A percentile compares a stretch with the other conserved stretches of the same genome.
Evolutionary conservation across 2,797 vertebrate genomes (phyloP).

Genomic region (Columba guinea): DNA sequence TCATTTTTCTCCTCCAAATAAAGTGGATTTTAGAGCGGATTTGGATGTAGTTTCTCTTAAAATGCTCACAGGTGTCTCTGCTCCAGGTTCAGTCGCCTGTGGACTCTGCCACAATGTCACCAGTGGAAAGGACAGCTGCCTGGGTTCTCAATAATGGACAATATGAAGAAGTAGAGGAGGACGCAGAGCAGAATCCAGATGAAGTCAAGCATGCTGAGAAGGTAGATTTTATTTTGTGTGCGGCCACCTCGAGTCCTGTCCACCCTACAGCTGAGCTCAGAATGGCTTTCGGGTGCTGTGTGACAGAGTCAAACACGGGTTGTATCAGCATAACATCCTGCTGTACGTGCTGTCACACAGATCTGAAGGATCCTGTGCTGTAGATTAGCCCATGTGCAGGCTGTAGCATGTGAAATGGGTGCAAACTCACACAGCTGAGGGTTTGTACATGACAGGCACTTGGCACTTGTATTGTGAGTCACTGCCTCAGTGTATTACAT

Average conservation of each 20-base stretch:
- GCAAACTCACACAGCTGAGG: not conserved
- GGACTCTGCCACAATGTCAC: constrained; percentile 91
- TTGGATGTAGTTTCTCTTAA: not conserved
- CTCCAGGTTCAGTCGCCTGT: constrained; percentile 86
- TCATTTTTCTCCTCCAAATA: not conserved
- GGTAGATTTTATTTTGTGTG: constrained; percentile 72
- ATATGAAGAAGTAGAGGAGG: constrained; percentile 87
- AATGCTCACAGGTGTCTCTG: constrained; percentile 30
- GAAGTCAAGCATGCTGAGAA: constrained; percentile 87
- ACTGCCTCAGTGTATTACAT: not conserved
- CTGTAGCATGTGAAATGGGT: not conserved
- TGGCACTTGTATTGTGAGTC: not conserved
- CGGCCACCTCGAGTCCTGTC: not conserved
- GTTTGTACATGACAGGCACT: not conserved
- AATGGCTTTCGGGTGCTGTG: not conserved
- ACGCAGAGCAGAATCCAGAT: constrained; percentile 77
- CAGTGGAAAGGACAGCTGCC: constrained; percentile 94
- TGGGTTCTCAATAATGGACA: constrained; percentile 96
- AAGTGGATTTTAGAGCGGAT: not conserved
- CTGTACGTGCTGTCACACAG: not conserved
- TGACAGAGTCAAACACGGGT: not conserved
- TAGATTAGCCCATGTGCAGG: not conserved
- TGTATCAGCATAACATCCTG: not conserved
- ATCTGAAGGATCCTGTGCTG: not conserved
- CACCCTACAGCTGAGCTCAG: fast-evolving